Conservation (phyloP, 2,113 vertebrate species). For the Centropristis striata region DNA sequence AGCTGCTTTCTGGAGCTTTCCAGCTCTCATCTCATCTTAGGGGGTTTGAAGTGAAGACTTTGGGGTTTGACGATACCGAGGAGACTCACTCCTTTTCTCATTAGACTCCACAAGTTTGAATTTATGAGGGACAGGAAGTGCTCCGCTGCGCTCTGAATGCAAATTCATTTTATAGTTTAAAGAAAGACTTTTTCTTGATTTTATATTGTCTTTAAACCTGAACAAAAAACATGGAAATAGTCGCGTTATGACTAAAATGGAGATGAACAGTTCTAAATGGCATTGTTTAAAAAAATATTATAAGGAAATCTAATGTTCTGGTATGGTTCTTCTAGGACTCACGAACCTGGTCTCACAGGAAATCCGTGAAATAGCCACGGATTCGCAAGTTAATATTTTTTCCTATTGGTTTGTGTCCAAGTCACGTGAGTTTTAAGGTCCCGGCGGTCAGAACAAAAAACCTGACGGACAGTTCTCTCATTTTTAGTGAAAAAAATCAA, state of each 20-base stretch:
- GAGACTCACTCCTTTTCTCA: constrained; percentile 28
- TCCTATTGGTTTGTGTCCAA: too few relatives aligned
- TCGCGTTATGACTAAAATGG: neutral
- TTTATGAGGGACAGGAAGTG: neutral
- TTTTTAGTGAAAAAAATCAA: too few relatives aligned
- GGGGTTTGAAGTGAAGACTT: constrained; percentile 39
- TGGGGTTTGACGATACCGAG: neutral
- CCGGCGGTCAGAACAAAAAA: too few relatives aligned
- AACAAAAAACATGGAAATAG: neutral
- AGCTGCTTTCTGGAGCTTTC: constrained; percentile 8
- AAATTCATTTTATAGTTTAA: neutral
- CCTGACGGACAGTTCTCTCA: too few relatives aligned
- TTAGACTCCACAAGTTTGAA: constrained; percentile 34
- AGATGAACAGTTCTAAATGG: too few relatives aligned
- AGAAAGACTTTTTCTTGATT: neutral
- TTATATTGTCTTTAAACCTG: neutral
- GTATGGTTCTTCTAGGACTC: too few relatives aligned
- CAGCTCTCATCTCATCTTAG: constrained; percentile 22
- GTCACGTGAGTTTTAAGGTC: too few relatives aligned
- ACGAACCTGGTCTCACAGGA: too few relatives aligned
- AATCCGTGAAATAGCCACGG: too few relatives aligned
- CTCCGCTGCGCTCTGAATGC: constrained; percentile 16
- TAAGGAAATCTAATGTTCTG: too few relatives aligned
- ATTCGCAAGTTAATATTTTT: too few relatives aligned
- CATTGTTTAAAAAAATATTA: too few relatives aligned